Conservation (phyloP, 2,797 vertebrate species). For the Peromyscus attwateri region DNA sequence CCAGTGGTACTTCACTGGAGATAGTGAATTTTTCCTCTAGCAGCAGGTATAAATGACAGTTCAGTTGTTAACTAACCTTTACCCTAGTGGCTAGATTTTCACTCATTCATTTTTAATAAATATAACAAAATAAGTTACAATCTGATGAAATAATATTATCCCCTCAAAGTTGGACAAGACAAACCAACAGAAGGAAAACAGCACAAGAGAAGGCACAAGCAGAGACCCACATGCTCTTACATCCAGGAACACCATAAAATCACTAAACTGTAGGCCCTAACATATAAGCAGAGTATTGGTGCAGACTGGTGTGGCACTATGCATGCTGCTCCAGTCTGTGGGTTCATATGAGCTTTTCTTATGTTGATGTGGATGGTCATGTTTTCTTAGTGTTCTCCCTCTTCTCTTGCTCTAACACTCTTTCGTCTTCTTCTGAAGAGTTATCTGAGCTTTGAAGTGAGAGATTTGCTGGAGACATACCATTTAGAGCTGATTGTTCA, state of each 20-base stretch:
- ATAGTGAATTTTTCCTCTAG: background rate
- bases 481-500: too few species aligned
- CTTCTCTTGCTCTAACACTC: background rate
- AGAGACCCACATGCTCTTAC: background rate
- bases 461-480: too few species aligned
- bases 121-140: background rate
- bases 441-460: too few species aligned
- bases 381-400: background rate
- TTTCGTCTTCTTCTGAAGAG: too few species aligned
- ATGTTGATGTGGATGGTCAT: background rate
- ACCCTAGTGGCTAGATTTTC: background rate
- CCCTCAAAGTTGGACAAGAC: background rate
- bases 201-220: background rate
- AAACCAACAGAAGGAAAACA: background rate
- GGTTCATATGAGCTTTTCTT: background rate
- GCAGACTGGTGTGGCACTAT: background rate
- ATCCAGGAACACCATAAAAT: background rate
- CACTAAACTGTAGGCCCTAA: background rate
- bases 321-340: background rate
- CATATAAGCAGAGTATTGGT: background rate
- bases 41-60: background rate
- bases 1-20: background rate
- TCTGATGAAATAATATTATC: background rate
- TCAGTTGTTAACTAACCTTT: background rate
- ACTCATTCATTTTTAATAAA: background rate